Percentiles rank a stretch among this genome's conserved stretches.
Conservation (phyloP, 2,888 invertebrate species). For the Lymantria dispar region DNA sequence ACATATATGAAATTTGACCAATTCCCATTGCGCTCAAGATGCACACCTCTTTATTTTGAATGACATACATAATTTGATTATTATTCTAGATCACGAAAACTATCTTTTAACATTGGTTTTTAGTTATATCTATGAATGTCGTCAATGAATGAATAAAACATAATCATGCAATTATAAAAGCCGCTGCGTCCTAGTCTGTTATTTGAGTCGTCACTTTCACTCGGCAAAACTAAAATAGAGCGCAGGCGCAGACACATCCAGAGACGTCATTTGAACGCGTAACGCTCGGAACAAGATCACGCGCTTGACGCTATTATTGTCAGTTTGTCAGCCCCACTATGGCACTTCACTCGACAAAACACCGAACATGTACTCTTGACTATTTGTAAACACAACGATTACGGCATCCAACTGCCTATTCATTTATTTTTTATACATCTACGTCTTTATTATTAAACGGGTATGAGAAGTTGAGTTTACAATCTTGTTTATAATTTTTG, state of each 20-base stretch:
- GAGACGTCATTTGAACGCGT: constrained; percentile 38
- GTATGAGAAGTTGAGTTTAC: no score
- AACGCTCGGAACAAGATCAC: constrained; percentile 38
- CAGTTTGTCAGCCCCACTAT: not conserved
- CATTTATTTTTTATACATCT: no score
- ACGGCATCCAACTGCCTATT: no score
- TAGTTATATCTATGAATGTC: not conserved
- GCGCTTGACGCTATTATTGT: constrained; percentile 41
- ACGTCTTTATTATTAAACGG: no score
- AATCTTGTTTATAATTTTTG: no score
- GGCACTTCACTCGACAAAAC: not conserved
- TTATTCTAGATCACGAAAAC: no score
- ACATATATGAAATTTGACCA: no score
- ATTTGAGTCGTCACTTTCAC: constrained; percentile 49
- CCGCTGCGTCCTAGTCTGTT: constrained; percentile 26
- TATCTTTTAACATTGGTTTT: no score
- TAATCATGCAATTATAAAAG: constrained; percentile 11
- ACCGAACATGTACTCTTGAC: not conserved
- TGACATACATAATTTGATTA: no score
- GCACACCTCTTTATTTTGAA: no score
- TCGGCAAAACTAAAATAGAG: constrained; percentile 50
- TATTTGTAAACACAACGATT: not conserved
- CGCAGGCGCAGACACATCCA: constrained; percentile 33
- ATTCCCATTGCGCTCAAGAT: no score
- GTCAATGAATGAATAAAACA: constrained; percentile 14